These are phyloP conservation scores for Exephanes ischioxanthus DNA, from an alignment of 2,888 invertebrate species.

Conservation along the genomic window DNA sequence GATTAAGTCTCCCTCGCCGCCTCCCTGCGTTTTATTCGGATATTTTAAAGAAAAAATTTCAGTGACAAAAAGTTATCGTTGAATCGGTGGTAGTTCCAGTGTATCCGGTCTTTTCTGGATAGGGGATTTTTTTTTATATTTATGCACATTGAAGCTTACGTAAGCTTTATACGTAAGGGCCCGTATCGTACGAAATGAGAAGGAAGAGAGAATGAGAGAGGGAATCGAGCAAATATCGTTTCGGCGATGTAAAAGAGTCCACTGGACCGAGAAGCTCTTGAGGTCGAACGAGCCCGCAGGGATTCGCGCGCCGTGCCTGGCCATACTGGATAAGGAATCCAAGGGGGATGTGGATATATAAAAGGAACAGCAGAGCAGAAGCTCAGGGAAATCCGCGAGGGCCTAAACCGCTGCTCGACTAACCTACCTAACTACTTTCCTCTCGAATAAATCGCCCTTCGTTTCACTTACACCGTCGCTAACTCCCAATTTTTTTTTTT, in stretches of 20 bases:
- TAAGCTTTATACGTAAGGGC: slow-evolving; percentile 43
- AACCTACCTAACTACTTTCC: slow-evolving; percentile 48
- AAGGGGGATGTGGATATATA: slow-evolving; percentile 50
- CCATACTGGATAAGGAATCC: slow-evolving; percentile 60
- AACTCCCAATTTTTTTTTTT: background rate
- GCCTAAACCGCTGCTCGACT: slow-evolving; percentile 55
- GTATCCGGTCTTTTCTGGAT: background rate
- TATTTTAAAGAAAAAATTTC: background rate
- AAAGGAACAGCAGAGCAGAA: slow-evolving; percentile 43
- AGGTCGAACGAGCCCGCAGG: slow-evolving; percentile 66
- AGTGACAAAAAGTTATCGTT: slow-evolving; percentile 9
- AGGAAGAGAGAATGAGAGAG: slow-evolving; percentile 27
- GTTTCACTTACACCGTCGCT: slow-evolving; percentile 34
- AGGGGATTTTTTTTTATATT: slow-evolving; percentile 18
- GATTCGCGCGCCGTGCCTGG: slow-evolving; percentile 57
- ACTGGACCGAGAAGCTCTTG: slow-evolving; percentile 66
- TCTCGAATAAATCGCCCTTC: slow-evolving; percentile 43
- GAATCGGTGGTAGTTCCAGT: background rate
- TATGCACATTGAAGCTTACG: slow-evolving; percentile 9
- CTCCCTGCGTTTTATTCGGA: background rate
- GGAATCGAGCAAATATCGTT: slow-evolving; percentile 62
- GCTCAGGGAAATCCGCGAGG: slow-evolving; percentile 51
- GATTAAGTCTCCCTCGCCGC: background rate
- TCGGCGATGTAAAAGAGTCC: slow-evolving; percentile 66
- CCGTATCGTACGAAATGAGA: slow-evolving; percentile 11